Base-by-base conservation (phyloP, 2,888 invertebrate genomes). In the Conus canariensis region DNA sequence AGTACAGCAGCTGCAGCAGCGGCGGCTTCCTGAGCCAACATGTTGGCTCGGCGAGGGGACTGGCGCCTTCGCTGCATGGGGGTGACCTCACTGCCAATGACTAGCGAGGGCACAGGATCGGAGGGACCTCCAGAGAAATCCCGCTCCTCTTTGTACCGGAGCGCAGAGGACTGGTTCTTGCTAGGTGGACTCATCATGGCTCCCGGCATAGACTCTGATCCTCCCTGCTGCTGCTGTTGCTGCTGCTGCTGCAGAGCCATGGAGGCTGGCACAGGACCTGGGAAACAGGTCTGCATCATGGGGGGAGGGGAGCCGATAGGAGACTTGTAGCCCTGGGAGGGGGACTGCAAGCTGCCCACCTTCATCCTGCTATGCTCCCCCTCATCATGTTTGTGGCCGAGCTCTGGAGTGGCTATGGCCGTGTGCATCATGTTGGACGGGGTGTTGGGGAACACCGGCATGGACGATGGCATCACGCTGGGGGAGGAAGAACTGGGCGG, bases 1-100 rank as follows among this genome's bases (percentile, higher is more conserved):
- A 88, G 88, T 25, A 60, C 90, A 58, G 70, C 88, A 25, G 85
- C 91, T 59, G 83, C 91, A 86, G 88, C 89, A 58, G 87, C 92
- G 64, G 86, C 91, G 80, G 87, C 89, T 86, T 67, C 89, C 64
- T 89, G 89, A 25, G 89, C 89, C n/a, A 58, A 58, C 89, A 89
- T 89, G n/a, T 85, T 70, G 70, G 89, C 89, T 1, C 89, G 58
- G 16, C 89, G 58, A 0, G 85, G 89, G 12, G 89, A 74, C 89
- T 89, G 89, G 25, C 89, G 85, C 22, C 89, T 19, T 19, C 82
- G 88, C 82, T 88, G 88, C 88, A 82, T 82, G 60, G 82, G 80
- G 7, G 89, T 83, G 74, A 89, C 83, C 45, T 56, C 85, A 22
- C 30, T 89, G 89, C 67, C 70, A 22, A 85, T 87, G 0, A 87